Conservation (phyloP, 2,797 vertebrate species). For the Microhierax caerulescens region DNA sequence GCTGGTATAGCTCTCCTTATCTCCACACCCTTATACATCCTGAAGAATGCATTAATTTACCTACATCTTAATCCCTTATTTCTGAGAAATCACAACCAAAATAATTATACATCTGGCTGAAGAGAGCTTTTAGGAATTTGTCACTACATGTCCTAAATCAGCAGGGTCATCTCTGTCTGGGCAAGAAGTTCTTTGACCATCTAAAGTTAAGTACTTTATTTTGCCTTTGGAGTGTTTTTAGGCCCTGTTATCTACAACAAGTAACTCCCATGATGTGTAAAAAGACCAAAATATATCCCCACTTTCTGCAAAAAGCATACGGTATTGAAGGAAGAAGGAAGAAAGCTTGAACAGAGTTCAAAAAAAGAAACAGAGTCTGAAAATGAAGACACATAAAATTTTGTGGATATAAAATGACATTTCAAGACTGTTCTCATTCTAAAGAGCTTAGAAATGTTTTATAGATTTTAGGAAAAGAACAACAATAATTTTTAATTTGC, state of each 20-base stretch:
- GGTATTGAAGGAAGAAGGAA: neutral
- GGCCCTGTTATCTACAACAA: neutral
- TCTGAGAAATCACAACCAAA: neutral
- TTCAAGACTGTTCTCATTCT: neutral
- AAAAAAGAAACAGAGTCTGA: neutral
- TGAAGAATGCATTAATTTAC: neutral
- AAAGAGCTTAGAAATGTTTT: neutral
- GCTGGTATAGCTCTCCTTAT: neutral
- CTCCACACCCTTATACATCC: neutral
- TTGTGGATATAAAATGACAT: neutral
- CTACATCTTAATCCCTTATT: neutral
- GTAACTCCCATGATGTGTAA: neutral
- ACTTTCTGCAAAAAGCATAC: neutral
- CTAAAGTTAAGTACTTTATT: neutral
- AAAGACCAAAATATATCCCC: neutral
- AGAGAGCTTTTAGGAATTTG: neutral
- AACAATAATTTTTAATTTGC: neutral
- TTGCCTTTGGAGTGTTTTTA: neutral
- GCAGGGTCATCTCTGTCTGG: accelerated
- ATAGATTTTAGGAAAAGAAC: neutral
- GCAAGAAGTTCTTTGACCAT: neutral
- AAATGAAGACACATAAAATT: neutral
- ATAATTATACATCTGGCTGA: neutral
- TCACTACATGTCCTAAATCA: neutral
- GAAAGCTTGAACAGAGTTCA: neutral